Evolutionary conservation across 92 coral and sea anemone genomes (phyloP).

Genomic region (Plumapathes pennacea): DNA sequence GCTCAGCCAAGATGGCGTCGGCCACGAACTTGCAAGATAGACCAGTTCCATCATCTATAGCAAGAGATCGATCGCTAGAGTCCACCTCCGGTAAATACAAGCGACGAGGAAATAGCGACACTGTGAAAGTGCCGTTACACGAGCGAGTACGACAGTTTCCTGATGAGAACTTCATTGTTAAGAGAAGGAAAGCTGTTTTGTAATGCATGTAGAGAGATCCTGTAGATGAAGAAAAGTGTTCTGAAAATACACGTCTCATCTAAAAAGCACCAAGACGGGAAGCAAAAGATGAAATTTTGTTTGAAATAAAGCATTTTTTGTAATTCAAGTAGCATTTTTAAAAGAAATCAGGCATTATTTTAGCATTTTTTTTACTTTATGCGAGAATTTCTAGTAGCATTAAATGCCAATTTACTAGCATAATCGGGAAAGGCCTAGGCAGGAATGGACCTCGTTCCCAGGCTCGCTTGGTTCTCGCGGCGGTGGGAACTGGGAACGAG

Average conservation of each 20-base stretch:
- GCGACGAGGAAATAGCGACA: conserved; percentile 22
- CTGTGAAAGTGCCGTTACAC: conserved; percentile 23
- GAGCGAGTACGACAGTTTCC: conserved; percentile 18
- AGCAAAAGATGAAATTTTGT: conserved; percentile 26
- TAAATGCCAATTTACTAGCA: no score
- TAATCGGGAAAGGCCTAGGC: no score
- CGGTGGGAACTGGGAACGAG: no score
- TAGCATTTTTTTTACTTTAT: no score
- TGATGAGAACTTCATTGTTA: conserved; percentile 31
- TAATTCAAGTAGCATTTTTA: no score
- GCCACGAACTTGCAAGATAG: no score
- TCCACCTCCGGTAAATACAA: conserved; percentile 21
- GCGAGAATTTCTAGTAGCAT: no score
- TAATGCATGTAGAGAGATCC: conserved; percentile 32
- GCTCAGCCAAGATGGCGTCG: no score
- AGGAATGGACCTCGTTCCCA: no score
- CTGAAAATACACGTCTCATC: conserved; percentile 38
- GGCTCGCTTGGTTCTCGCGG: no score
- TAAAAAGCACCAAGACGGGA: conserved; percentile 39
- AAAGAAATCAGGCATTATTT: no score
- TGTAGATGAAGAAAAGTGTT: conserved; percentile 30
- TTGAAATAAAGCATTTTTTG: no score
- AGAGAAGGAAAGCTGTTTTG: conserved; percentile 38
- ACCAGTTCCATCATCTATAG: conserved; percentile 21
- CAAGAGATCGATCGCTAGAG: conserved; percentile 25